These are phyloP conservation scores for Ictalurus punctatus DNA, from an alignment of 2,113 vertebrate genomes.

Conservation along the genomic window DNA sequence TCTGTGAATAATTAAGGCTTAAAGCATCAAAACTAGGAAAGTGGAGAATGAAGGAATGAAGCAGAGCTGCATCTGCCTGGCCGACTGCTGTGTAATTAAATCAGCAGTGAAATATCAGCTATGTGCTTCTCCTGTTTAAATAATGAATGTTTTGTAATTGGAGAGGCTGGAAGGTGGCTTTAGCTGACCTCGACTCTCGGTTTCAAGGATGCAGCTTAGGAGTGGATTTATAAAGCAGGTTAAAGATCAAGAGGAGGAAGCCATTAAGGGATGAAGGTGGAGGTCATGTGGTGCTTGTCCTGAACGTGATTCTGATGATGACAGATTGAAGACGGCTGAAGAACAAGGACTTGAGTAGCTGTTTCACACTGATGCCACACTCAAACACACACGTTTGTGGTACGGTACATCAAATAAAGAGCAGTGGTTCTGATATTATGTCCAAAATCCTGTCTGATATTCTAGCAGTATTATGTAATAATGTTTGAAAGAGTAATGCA, in stretches of 20 bases:
- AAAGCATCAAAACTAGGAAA: not conserved
- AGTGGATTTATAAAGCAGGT: constrained; percentile 43
- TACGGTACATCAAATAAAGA: not conserved
- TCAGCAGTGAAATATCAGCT: constrained; percentile 50
- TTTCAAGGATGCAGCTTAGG: constrained; percentile 23
- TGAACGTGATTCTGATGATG: constrained; percentile 29
- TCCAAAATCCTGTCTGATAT: not conserved
- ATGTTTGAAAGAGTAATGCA: not conserved
- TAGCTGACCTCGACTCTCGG: constrained; percentile 44
- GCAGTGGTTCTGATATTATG: not conserved
- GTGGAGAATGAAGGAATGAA: not conserved
- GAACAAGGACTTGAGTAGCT: not conserved
- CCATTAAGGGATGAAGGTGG: constrained; percentile 22
- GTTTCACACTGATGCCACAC: not conserved
- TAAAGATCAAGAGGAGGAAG: constrained; percentile 43
- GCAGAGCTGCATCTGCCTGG: not conserved
- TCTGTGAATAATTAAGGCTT: not conserved
- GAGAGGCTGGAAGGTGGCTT: constrained; percentile 42
- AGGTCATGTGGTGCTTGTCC: constrained; percentile 2
- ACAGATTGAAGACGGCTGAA: constrained; percentile 40
- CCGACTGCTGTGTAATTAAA: constrained; percentile 46
- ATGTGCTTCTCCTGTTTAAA: constrained; percentile 48
- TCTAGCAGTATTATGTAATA: not conserved
- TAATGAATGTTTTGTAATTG: constrained; percentile 59
- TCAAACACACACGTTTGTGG: not conserved